A percentile compares a stretch with the other conserved stretches of the same genome.
phyloP scores from a whole-genome alignment of 2,797 vertebrate species.

The Petrocephalus schoutedeni region DNA sequence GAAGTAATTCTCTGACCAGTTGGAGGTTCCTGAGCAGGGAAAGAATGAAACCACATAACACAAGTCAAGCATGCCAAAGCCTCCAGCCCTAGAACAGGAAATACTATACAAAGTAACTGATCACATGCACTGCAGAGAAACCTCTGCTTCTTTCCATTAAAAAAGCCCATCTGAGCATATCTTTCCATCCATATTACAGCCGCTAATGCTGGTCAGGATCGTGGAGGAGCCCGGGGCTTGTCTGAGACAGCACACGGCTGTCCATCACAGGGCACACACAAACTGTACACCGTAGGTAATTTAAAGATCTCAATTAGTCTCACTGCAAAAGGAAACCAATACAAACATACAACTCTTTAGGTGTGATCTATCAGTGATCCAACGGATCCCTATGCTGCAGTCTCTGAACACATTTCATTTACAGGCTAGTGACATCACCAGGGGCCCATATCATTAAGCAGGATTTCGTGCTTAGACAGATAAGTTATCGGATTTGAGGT shows the following conservation, averaged over 20 bases:
- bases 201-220: background rate
- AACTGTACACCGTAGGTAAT: background rate
- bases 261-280: background rate
- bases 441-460: too few relatives aligned
- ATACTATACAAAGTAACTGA: background rate
- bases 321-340: background rate
- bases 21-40: conserved; percentile 65
- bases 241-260: background rate
- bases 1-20: conserved; percentile 76
- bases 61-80: background rate
- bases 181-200: background rate
- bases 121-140: background rate
- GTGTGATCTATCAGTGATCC: too few relatives aligned
- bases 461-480: background rate
- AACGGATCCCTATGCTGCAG: too few relatives aligned
- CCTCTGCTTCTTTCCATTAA: background rate
- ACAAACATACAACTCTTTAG: background rate
- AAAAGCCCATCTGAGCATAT: background rate
- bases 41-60: conserved; percentile 9
- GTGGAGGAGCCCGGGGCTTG: background rate
- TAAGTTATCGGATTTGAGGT: background rate
- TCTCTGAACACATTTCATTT: too few relatives aligned
- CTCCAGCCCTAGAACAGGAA: background rate
- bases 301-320: background rate
- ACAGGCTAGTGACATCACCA: too few relatives aligned